phyloP scores from a whole-genome alignment of 2,113 vertebrate genomes.

The Cygnus atratus region DNA sequence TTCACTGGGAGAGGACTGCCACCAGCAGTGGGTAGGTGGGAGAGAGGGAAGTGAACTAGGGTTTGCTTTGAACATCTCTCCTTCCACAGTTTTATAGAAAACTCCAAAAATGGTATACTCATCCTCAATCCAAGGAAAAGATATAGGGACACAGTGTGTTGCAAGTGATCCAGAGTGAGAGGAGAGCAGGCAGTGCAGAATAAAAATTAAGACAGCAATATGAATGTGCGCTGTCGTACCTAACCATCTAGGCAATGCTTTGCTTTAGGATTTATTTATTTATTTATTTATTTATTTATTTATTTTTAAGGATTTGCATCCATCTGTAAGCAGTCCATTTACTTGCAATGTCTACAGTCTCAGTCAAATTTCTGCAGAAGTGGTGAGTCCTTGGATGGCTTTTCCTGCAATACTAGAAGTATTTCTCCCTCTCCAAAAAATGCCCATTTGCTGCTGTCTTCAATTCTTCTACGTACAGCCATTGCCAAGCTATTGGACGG shows the following conservation, averaged over 20 bases:
- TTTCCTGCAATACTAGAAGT: background rate
- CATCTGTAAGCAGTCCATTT: background rate
- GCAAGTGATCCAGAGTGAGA: background rate
- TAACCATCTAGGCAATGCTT: background rate
- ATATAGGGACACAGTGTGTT: background rate
- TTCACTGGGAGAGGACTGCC: background rate
- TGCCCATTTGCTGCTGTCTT: background rate
- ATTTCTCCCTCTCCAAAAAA: background rate
- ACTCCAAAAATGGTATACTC: background rate
- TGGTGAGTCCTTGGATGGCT: background rate
- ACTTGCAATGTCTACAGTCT: background rate
- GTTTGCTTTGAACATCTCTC: background rate
- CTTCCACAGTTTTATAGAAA: background rate
- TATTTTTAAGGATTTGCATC: too few relatives aligned
- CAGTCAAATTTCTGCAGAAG: background rate
- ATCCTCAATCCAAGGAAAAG: background rate
- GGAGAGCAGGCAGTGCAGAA: background rate
- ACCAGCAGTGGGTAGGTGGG: background rate
- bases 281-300: background rate
- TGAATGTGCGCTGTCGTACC: background rate
- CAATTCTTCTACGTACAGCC: background rate
- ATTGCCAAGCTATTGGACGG: fast-evolving
- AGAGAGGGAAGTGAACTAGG: background rate
- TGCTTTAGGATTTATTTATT: background rate
- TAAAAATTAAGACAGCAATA: background rate